Evolutionary conservation across 1,140 invertebrate genomes (phyloP).

Genomic region (Phocides pigmalion): DNA sequence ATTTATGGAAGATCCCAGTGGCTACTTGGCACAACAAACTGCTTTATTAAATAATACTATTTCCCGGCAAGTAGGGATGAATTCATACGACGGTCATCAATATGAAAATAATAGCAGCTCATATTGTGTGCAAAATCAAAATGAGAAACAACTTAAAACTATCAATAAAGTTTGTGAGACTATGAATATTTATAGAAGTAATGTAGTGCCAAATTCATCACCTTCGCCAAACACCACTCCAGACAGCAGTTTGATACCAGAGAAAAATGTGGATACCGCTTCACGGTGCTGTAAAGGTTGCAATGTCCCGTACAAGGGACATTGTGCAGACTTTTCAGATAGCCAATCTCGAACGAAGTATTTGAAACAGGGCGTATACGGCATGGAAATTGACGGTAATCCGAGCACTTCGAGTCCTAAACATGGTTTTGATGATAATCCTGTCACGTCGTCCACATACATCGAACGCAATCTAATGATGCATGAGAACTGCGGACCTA

Average conservation of each 20-base stretch:
- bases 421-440: conserved; percentile 86
- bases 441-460: conserved; percentile 89
- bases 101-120: conserved; percentile 55
- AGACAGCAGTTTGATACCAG: conserved; percentile 84
- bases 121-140: conserved; percentile 47
- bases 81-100: conserved; percentile 62
- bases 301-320: conserved; percentile 68
- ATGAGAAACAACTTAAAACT: conserved; percentile 52
- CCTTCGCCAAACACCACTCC: conserved; percentile 79
- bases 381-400: conserved; percentile 61
- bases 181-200: conserved; percentile 62
- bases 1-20: conserved; percentile 95
- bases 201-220: conserved; percentile 64
- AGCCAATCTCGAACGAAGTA: conserved; percentile 63
- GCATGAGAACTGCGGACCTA: conserved; percentile 86
- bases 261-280: conserved; percentile 59
- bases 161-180: conserved; percentile 52
- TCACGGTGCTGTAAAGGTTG: conserved; percentile 71
- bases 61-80: conserved; percentile 88
- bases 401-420: conserved; percentile 82
- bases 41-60: conserved; percentile 93
- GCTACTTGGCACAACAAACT: conserved; percentile 94
- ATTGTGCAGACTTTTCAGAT: conserved; percentile 56
- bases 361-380: conserved; percentile 63
- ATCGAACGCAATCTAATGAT: conserved; percentile 84